phyloP scores from a whole-genome alignment of 2,888 invertebrate genomes.

The Sphaerophoria taeniata region DNA sequence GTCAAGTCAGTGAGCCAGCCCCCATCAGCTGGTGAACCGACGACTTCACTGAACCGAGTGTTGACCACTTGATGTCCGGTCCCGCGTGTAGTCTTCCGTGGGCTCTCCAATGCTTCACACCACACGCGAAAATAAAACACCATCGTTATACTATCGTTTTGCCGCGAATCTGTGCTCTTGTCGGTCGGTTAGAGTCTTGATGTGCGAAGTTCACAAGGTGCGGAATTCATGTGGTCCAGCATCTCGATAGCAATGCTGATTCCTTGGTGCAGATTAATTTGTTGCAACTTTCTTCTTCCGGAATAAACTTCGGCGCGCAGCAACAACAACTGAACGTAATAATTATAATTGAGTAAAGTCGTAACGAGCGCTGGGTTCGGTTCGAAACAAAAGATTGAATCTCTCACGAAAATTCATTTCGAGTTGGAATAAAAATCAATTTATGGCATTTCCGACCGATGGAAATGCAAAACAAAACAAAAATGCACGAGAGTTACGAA shows the following conservation, averaged over 20 bases:
- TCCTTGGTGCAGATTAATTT: slow-evolving; percentile 44
- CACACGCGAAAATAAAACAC: no score
- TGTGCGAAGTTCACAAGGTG: slow-evolving; percentile 21
- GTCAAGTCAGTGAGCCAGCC: no score
- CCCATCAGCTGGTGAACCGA: slow-evolving; percentile 55
- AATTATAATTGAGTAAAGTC: slow-evolving; percentile 20
- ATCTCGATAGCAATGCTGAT: slow-evolving; percentile 1
- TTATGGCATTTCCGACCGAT: slow-evolving; percentile 36
- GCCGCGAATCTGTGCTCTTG: slow-evolving; percentile 16
- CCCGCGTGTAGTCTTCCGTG: slow-evolving; percentile 70
- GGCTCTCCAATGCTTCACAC: slow-evolving; percentile 64
- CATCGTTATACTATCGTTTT: slow-evolving; percentile 1
- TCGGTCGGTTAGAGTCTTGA: slow-evolving; percentile 9
- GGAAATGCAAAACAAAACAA: slow-evolving; percentile 54
- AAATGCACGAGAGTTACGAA: slow-evolving; percentile 46
- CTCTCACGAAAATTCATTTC: slow-evolving; percentile 31
- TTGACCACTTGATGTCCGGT: slow-evolving; percentile 64
- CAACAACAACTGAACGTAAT: slow-evolving; percentile 13
- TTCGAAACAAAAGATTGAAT: slow-evolving; percentile 47
- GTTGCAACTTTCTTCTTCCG: slow-evolving; percentile 65
- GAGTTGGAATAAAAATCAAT: slow-evolving; percentile 18
- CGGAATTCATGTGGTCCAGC: slow-evolving; percentile 32
- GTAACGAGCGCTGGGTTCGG: slow-evolving; percentile 6
- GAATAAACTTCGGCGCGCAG: slow-evolving; percentile 33
- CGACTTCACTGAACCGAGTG: slow-evolving; percentile 46